Conservation (phyloP, 2,113 vertebrate species). For the Vombatus ursinus region DNA sequence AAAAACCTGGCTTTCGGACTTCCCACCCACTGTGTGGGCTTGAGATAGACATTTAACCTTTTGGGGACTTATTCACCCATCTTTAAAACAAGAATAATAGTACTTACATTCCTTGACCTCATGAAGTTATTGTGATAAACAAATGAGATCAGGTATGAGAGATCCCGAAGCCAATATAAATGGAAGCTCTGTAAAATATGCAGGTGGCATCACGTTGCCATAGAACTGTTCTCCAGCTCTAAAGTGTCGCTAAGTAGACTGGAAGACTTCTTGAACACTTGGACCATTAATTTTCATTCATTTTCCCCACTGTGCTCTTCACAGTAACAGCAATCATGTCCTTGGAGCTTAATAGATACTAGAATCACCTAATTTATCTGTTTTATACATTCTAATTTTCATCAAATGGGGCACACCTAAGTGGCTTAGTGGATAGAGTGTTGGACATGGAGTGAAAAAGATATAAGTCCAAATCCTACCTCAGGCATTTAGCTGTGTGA, state of each 20-base stretch:
- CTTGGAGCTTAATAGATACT: neutral
- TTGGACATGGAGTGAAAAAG: neutral
- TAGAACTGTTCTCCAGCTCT: neutral
- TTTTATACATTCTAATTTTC: neutral
- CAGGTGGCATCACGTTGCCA: neutral
- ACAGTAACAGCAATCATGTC: neutral
- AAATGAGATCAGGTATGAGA: neutral
- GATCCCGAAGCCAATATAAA: neutral
- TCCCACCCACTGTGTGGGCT: neutral
- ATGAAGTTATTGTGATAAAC: neutral
- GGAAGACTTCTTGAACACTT: neutral
- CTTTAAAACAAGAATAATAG: neutral
- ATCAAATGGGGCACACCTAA: neutral
- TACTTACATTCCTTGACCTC: neutral
- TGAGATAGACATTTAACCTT: neutral
- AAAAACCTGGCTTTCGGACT: neutral
- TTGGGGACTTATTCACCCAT: neutral
- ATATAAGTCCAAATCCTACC: neutral
- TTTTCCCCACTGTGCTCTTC: neutral
- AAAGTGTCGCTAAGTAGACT: neutral
- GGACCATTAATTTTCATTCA: neutral
- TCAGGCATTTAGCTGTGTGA: neutral
- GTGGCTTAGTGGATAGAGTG: neutral
- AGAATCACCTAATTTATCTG: neutral
- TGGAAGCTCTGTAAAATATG: neutral